phyloP scores from a whole-genome alignment of 2,888 invertebrate species.

The Neoitamus cyanurus region DNA sequence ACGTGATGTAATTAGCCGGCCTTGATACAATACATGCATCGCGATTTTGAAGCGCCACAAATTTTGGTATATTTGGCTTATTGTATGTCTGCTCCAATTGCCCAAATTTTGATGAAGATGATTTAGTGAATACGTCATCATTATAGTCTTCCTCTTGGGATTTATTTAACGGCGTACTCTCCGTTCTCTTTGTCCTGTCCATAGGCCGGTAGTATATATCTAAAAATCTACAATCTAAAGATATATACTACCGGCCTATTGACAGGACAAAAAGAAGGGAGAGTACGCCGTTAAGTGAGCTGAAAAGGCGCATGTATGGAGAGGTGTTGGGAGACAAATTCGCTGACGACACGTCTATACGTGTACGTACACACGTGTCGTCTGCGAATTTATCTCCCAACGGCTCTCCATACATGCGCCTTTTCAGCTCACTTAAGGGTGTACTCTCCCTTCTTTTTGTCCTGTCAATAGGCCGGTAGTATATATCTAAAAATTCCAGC shows the following conservation, averaged over 20 bases:
- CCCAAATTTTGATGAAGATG: conserved; percentile 51
- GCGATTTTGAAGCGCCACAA: too few relatives aligned
- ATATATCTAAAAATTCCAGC: conserved; percentile 39
- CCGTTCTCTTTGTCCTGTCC: neutral
- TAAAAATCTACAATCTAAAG: conserved; percentile 18
- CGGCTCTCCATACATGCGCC: conserved; percentile 50
- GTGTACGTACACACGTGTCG: neutral
- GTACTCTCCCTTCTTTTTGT: conserved; percentile 29
- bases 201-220: conserved; percentile 44
- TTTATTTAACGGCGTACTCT: conserved; percentile 47
- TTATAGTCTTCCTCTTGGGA: neutral
- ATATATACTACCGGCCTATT: conserved; percentile 41
- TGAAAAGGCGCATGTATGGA: conserved; percentile 51
- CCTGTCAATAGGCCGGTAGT: conserved; percentile 26
- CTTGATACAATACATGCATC: too few relatives aligned
- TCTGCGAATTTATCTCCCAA: conserved; percentile 53
- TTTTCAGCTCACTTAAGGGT: conserved; percentile 50
- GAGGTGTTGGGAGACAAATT: conserved; percentile 52
- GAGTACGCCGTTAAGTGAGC: conserved; percentile 48
- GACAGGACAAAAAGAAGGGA: neutral
- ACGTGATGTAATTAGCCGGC: too few relatives aligned
- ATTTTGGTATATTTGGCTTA: too few relatives aligned
- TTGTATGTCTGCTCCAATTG: neutral
- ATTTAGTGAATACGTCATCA: conserved; percentile 26
- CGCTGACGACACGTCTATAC: conserved; percentile 43